These are phyloP conservation scores for Ellobius talpinus DNA, from an alignment of 2,113 vertebrate genomes.

Conservation along the genomic window DNA sequence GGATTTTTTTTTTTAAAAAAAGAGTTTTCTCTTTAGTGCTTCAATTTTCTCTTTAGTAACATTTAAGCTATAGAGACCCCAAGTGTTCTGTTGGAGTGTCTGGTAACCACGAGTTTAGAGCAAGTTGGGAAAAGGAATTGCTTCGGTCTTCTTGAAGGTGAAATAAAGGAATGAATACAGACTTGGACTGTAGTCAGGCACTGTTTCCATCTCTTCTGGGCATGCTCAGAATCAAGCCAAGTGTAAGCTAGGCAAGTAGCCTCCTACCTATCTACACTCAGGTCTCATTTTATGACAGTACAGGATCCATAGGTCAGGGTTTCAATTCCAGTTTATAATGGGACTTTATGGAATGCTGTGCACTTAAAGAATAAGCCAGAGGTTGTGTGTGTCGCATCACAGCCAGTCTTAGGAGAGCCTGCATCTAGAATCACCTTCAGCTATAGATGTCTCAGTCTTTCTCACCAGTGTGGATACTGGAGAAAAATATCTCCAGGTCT, in stretches of 20 bases:
- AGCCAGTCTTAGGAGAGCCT: neutral
- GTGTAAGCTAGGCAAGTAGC: neutral
- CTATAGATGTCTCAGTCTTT: slow-evolving; percentile 59
- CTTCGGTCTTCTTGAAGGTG: neutral
- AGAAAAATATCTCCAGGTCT: slow-evolving; percentile 71
- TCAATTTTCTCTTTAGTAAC: neutral
- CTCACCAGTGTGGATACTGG: slow-evolving; percentile 39
- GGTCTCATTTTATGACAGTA: neutral
- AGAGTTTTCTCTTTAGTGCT: neutral
- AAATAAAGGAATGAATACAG: neutral
- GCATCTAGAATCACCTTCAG: slow-evolving; percentile 49
- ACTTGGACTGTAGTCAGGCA: neutral
- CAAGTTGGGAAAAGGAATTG: neutral
- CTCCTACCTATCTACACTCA: neutral
- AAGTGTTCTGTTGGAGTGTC: neutral
- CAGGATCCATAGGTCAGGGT: neutral
- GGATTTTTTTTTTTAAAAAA: neutral
- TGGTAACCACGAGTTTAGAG: neutral
- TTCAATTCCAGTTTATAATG: neutral
- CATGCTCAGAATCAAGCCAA: neutral
- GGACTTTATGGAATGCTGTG: neutral
- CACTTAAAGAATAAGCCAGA: neutral
- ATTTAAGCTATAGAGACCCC: neutral
- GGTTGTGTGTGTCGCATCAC: neutral
- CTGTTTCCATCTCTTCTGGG: neutral